Evolutionary conservation across 2,797 vertebrate genomes (phyloP).

Genomic region (Dendrocincla fuliginosa): DNA sequence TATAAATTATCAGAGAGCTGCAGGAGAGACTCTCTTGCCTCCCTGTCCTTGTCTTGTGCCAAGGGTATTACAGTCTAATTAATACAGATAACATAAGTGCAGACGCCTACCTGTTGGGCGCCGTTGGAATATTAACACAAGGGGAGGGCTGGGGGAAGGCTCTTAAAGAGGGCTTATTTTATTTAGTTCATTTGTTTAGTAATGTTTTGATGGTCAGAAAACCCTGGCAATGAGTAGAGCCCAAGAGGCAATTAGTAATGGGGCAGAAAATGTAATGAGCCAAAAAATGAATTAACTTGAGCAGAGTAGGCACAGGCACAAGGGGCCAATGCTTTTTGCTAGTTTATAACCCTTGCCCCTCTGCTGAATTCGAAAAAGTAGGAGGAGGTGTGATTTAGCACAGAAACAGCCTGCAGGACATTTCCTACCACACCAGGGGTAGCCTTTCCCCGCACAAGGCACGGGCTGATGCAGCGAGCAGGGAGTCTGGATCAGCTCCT

Average conservation of each 20-base stretch:
- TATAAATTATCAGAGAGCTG: constrained; percentile 66
- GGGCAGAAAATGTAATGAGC: constrained; percentile 68
- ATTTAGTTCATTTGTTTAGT: constrained; percentile 63
- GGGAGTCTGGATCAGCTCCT: not conserved
- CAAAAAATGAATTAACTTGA: constrained; percentile 70
- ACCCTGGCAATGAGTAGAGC: constrained; percentile 51
- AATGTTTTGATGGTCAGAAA: constrained; percentile 64
- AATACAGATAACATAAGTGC: constrained; percentile 65
- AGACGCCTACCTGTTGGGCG: constrained; percentile 58
- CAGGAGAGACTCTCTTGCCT: constrained; percentile 49
- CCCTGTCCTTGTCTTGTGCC: constrained; percentile 64
- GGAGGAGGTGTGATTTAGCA: constrained; percentile 14
- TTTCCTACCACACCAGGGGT: not conserved
- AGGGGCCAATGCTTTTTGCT: constrained; percentile 46
- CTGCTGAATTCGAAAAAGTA: not conserved
- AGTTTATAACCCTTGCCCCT: constrained; percentile 31
- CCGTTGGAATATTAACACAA: constrained; percentile 47
- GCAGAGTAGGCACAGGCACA: constrained; percentile 35
- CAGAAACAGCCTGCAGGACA: not conserved
- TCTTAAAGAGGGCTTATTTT: constrained; percentile 54
- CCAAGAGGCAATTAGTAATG: constrained; percentile 63
- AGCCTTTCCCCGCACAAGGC: not conserved
- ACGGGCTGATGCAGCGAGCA: rapidly evolving
- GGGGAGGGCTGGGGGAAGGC: not conserved
- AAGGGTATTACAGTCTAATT: constrained; percentile 69